phyloP scores from a whole-genome alignment of 2,888 invertebrate genomes.

The Oscheius sp. region DNA sequence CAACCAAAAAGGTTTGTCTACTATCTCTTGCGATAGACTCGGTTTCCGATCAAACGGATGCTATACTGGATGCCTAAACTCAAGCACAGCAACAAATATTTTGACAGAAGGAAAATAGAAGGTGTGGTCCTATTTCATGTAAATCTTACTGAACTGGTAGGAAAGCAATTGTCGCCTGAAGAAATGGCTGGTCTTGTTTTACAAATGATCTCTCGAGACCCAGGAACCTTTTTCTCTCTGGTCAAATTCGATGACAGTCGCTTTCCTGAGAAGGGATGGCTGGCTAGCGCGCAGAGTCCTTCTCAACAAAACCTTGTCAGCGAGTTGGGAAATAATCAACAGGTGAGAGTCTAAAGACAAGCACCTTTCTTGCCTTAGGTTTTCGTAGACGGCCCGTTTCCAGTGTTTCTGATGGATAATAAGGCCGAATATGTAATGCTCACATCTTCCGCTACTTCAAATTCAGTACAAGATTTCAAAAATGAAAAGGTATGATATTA shows the following conservation, averaged over 20 bases:
- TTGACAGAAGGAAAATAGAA: slow-evolving; percentile 78
- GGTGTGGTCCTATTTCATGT: slow-evolving; percentile 29
- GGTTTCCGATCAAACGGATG: slow-evolving; percentile 75
- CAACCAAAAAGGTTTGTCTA: slow-evolving; percentile 72
- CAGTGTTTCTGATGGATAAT: slow-evolving; percentile 65
- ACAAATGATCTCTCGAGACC: slow-evolving; percentile 70
- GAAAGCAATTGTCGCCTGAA: slow-evolving; percentile 48
- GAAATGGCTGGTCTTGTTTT: slow-evolving; percentile 70
- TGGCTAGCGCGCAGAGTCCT: slow-evolving; percentile 68
- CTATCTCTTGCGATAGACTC: too few relatives aligned
- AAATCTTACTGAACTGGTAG: slow-evolving; percentile 23
- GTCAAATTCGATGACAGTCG: slow-evolving; percentile 42
- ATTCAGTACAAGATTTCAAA: slow-evolving; percentile 16
- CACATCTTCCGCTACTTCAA: slow-evolving; percentile 43
- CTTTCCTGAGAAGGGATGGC: slow-evolving; percentile 50
- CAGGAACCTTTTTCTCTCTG: slow-evolving; percentile 61
- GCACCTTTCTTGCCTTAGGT: slow-evolving; percentile 39
- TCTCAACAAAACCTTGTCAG: slow-evolving; percentile 59
- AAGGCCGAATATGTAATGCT: slow-evolving; percentile 59
- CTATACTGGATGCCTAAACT: slow-evolving; percentile 87
- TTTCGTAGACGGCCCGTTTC: slow-evolving; percentile 66
- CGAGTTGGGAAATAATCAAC: slow-evolving; percentile 15
- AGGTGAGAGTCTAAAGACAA: slow-evolving; percentile 10
- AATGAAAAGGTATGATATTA: slow-evolving; percentile 52
- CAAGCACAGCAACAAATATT: slow-evolving; percentile 87